These are phyloP conservation scores for Stictocephala bisonia DNA, from an alignment of 2,888 invertebrate species.

Conservation along the genomic window DNA sequence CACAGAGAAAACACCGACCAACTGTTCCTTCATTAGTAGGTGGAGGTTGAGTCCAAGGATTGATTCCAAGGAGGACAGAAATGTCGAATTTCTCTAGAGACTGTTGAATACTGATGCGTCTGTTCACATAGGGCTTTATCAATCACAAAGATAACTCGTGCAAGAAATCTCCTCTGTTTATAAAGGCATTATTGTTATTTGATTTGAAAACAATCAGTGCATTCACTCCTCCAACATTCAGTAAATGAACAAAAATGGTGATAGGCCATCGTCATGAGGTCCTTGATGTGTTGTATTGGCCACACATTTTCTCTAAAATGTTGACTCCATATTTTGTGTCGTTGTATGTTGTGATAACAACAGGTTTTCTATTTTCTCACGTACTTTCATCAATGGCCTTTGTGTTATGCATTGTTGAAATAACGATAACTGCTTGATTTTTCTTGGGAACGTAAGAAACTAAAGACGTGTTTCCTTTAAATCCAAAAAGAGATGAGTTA, in stretches of 20 bases:
- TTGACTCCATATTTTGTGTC: background rate
- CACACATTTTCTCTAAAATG: background rate
- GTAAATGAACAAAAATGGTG: background rate
- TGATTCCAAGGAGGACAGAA: background rate
- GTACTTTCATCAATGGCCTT: background rate
- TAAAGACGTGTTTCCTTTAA: background rate
- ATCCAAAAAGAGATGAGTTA: background rate
- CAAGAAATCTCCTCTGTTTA: background rate
- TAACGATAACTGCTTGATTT: no score
- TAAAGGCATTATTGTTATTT: background rate
- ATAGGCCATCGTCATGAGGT: background rate
- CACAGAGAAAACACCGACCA: background rate
- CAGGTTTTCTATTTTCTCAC: background rate
- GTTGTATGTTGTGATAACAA: no score
- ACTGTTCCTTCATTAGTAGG: background rate
- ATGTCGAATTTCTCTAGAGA: background rate
- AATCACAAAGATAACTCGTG: background rate
- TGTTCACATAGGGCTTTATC: background rate
- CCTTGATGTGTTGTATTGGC: background rate
- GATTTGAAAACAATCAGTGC: background rate
- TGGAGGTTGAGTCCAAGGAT: background rate
- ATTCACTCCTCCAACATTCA: constrained; percentile 6
- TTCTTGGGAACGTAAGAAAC: no score
- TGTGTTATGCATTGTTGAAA: background rate
- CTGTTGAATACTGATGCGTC: background rate